Base-by-base conservation (phyloP, 35 echinoderm and acorn worm species). In the Heliocidaris tuberculata region DNA sequence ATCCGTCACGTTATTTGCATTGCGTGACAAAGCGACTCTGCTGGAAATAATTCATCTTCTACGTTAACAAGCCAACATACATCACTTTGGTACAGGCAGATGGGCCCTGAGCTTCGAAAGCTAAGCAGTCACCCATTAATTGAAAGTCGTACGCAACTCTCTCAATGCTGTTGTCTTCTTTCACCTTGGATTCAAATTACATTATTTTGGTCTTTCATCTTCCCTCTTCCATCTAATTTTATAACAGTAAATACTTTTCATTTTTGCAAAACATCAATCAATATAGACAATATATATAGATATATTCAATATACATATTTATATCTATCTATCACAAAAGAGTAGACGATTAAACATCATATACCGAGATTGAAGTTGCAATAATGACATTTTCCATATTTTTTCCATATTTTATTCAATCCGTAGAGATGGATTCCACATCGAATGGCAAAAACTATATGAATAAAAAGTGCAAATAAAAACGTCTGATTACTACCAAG, bases 241-340 rank as follows among this genome's bases (percentile, higher is more conserved):
- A 78, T 21, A 78, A 78, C 65, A 78, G 65, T 78, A 78, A 78
- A 78, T 78, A 78, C 65, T 78, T 78, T 24, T 78, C 65, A 78
- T 78, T 78, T 78, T 78, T 89, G 87, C 87, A 89, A 89, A 78
- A 89, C 87, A 42, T 47, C 87, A 89, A 89, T 89, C 87, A 89
- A 89, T 89, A 89, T 89, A 89, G 87, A 89, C 87, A 89, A 89
- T 89, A 89, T 89, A 89, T 89, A 89, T 89, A 89, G 87, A 89
- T 89, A 89, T 89, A 89, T 89, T 89, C 87, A 89, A 47, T 89
- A 89, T 89, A 89, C 87, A 89, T 89, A 89, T 89, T 89, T 89
- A 89, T 89, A 89, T 89, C 87, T 89, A 89, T 48, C 87, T 89
- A 89, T 89, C 87, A 89, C 87, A 89, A 32, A 48, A 89, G 87